Percentiles rank a stretch among this genome's conserved stretches.
Evolutionary conservation across 2,888 invertebrate species (phyloP).

Genomic region (Flexamia atlantica): DNA sequence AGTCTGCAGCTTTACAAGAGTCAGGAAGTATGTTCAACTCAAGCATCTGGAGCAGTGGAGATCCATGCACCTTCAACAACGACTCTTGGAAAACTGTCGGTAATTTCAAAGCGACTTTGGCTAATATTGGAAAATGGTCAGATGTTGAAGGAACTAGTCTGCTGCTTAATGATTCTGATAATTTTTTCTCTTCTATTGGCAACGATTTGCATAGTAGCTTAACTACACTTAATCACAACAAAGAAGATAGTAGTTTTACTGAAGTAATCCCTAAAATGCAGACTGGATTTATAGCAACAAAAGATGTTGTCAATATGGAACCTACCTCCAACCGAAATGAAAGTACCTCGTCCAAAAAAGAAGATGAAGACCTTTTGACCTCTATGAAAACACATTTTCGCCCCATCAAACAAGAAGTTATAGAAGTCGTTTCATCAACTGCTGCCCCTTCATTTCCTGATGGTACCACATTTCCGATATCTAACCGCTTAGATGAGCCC

Average conservation of each 20-base stretch:
- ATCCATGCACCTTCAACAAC: constrained; percentile 43
- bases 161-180: constrained; percentile 74
- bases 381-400: constrained; percentile 90
- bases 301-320: neutral
- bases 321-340: neutral
- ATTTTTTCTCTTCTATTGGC: constrained; percentile 70
- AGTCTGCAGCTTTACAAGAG: neutral
- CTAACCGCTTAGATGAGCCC: constrained; percentile 79
- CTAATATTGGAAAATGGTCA: constrained; percentile 71
- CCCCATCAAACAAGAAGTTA: constrained; percentile 80
- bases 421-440: constrained; percentile 44
- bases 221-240: constrained; percentile 80
- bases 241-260: constrained; percentile 80
- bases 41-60: constrained; percentile 66
- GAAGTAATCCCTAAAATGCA: constrained; percentile 76
- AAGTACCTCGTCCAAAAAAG: constrained; percentile 71
- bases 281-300: neutral
- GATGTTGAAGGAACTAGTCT: constrained; percentile 73
- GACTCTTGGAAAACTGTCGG: constrained; percentile 61
- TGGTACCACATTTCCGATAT: constrained; percentile 85
- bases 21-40: constrained; percentile 13
- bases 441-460: constrained; percentile 77
- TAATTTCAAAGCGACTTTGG: neutral
- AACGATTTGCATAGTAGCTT: constrained; percentile 74
- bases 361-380: constrained; percentile 84